Conservation (phyloP, 2,888 invertebrate species). For the Caenorhabditis sp. region DNA sequence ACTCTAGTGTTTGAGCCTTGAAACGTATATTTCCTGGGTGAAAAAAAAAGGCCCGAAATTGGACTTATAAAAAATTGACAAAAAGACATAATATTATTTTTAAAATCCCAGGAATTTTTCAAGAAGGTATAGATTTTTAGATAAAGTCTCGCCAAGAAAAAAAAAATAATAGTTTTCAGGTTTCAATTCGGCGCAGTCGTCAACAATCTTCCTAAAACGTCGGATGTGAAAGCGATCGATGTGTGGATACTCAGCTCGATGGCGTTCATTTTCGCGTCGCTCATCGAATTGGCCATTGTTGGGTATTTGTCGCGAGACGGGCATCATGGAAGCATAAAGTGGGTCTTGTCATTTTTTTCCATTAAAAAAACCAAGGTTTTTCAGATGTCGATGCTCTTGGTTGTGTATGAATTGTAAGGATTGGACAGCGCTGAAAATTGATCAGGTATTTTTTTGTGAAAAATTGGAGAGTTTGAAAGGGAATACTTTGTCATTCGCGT, state of each 20-base stretch:
- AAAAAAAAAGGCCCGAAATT: too few relatives aligned
- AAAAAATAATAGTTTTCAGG: slow-evolving; percentile 27
- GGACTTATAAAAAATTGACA: too few relatives aligned
- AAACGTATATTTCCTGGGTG: too few relatives aligned
- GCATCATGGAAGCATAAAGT: slow-evolving; percentile 50
- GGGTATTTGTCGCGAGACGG: slow-evolving; percentile 64
- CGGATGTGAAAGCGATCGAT: slow-evolving; percentile 70
- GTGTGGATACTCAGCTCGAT: slow-evolving; percentile 70
- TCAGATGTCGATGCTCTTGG: slow-evolving; percentile 65
- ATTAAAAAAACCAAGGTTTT: not conserved
- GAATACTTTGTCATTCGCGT: not conserved
- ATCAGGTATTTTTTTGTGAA: slow-evolving; percentile 46
- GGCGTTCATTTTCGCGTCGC: slow-evolving; percentile 70
- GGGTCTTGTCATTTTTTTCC: slow-evolving; percentile 25
- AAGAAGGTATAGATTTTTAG: too few relatives aligned
- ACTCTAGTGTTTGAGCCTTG: too few relatives aligned
- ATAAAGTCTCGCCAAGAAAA: not conserved
- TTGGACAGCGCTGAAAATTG: slow-evolving; percentile 69
- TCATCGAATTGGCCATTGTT: slow-evolving; percentile 69
- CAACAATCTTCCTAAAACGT: slow-evolving; percentile 69
- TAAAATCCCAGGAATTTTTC: too few relatives aligned
- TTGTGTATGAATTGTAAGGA: slow-evolving; percentile 67
- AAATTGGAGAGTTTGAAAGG: not conserved
- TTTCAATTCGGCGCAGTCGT: slow-evolving; percentile 70
- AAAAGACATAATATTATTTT: too few relatives aligned